Evolutionary conservation across 2,797 vertebrate species (phyloP).

Genomic region (Bucorvus abyssinicus): DNA sequence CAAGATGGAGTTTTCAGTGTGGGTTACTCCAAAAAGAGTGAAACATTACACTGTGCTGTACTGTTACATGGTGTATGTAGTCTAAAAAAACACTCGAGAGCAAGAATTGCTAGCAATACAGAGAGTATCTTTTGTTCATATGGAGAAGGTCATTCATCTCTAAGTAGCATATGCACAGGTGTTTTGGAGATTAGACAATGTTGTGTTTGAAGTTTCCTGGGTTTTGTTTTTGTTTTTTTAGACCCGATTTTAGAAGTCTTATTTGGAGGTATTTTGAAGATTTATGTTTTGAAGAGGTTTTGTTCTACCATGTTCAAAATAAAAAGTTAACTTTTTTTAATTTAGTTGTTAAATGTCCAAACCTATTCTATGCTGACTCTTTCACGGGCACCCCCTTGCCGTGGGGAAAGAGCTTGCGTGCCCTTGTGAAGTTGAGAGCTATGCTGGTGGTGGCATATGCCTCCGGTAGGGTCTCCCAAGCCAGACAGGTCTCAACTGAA

Average conservation of each 20-base stretch:
- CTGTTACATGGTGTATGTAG: neutral
- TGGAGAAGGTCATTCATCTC: too few relatives aligned
- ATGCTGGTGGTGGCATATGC: too few relatives aligned
- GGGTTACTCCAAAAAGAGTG: neutral
- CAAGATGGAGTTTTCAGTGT: neutral
- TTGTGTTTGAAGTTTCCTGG: too few relatives aligned
- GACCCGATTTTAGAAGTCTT: too few relatives aligned
- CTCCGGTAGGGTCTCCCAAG: too few relatives aligned
- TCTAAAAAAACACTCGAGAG: neutral
- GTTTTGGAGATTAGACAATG: too few relatives aligned
- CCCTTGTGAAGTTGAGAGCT: too few relatives aligned
- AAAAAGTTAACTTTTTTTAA: neutral
- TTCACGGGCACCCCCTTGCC: too few relatives aligned
- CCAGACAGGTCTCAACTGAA: too few relatives aligned
- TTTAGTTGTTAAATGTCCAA: neutral
- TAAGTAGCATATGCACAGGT: too few relatives aligned
- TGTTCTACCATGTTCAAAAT: neutral
- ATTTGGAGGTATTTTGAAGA: neutral
- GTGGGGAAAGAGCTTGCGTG: too few relatives aligned
- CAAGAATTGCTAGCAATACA: neutral
- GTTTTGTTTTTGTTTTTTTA: too few relatives aligned
- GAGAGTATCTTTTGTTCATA: neutral
- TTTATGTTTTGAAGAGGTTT: neutral
- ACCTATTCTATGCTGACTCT: neutral
- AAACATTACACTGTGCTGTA: neutral